Evolutionary conservation across 2,797 vertebrate genomes (phyloP), one percentile per base, ranked within the genome.

Genomic region (Parauchenoglanis ngamensis): DNA sequence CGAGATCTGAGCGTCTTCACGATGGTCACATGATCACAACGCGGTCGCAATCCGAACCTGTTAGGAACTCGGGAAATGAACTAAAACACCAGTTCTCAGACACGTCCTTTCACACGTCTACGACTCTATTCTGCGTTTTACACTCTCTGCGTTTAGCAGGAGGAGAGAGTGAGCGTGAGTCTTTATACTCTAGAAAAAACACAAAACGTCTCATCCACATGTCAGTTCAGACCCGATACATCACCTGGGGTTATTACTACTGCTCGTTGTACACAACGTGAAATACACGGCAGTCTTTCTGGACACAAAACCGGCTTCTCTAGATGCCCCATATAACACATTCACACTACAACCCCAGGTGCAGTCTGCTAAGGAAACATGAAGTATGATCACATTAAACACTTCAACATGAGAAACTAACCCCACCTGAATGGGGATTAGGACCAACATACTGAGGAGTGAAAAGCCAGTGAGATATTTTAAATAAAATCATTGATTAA

Each of bases 401-500:
- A n/a, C 1, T 0, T 54, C 0, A 0, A 73, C 52, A 12, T 4
- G n/a, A 59, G 17, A 44, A 44, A 46, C 23, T 15, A 63, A 80
- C 5, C 56, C 78, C 12, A 15, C 7, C 31, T 25, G 77, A 79
- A 23, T 3, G 31, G 7, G 0, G 75, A 5, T 77, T 5, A 75
- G 8, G 7, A 15, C 11, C 28, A 2, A 13, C 28, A 4, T 28
- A 25, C 23, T 61, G 21, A 5, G 19, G 1, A 4, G 56, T 57
- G 19, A 57, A 57, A 1, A 25, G 23, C 7, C 8, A 61, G 59
- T 61, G 8, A 65, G 4, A 11, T 28, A 13, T 65, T 19, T 19
- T 2, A 0, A 19, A 2, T 0, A 35, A 15, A 68, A 31, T 15
- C n/a, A 31, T 28, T 0, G 17, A 3, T 0, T 1, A 35, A 35